Percentiles rank a stretch among this genome's conserved stretches.
Conservation (phyloP, 2,113 vertebrate species). For the Ancistrus triradiatus region DNA sequence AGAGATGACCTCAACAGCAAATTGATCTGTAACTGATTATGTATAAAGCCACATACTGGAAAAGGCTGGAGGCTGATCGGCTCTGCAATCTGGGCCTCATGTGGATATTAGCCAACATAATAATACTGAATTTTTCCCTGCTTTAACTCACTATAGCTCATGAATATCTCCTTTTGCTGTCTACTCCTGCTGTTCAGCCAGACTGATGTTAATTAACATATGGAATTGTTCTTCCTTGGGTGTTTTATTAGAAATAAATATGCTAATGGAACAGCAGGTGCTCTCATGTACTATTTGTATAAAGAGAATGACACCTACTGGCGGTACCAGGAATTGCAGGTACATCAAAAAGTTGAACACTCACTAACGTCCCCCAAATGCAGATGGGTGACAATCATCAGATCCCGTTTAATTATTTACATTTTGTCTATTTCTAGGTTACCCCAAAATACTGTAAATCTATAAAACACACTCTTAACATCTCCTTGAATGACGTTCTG, state of each 20-base stretch:
- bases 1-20: slow-evolving; percentile 24
- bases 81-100: background rate
- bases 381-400: no score
- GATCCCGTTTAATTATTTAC: no score
- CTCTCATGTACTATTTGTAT: background rate
- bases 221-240: background rate
- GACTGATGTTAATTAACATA: no score
- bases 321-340: background rate
- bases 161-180: no score
- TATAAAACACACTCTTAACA: no score
- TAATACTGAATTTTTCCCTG: background rate
- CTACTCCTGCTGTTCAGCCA: no score
- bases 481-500: no score
- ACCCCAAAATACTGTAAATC: no score
- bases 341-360: no score
- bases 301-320: slow-evolving; percentile 26
- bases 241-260: background rate
- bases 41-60: slow-evolving; percentile 2
- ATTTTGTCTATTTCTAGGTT: no score
- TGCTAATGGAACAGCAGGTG: background rate
- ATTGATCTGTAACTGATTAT: slow-evolving; percentile 34
- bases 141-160: no score
- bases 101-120: background rate
- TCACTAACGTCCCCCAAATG: no score
- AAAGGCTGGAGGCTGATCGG: background rate